These are phyloP conservation scores for Matsumurasca onukii DNA, from an alignment of 1,140 invertebrate genomes.

Conservation along the genomic window DNA sequence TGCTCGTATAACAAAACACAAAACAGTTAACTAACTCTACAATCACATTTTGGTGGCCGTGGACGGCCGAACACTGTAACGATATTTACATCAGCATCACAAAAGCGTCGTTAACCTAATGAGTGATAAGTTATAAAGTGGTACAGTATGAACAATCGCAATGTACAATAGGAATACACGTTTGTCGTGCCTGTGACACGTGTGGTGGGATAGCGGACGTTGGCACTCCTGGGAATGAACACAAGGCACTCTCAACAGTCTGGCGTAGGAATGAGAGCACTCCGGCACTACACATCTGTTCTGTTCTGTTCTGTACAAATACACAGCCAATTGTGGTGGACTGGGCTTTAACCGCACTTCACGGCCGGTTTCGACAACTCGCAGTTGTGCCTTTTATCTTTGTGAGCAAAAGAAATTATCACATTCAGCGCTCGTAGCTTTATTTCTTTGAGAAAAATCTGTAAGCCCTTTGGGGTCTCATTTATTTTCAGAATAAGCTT, in stretches of 20 bases:
- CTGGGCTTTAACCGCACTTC: neutral
- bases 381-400: too few species aligned
- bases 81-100: slow-evolving; percentile 25
- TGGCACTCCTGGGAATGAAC: slow-evolving; percentile 17
- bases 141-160: slow-evolving; percentile 28
- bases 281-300: too few species aligned
- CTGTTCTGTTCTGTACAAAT: slow-evolving; percentile 19
- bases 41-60: slow-evolving; percentile 26
- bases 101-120: slow-evolving; percentile 29
- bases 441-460: too few species aligned
- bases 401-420: too few species aligned
- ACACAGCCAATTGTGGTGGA: neutral
- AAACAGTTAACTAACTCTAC: slow-evolving; percentile 26
- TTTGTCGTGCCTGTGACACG: slow-evolving; percentile 5
- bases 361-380: neutral
- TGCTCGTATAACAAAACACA: slow-evolving; percentile 29
- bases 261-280: too few species aligned
- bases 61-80: neutral
- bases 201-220: slow-evolving; percentile 3
- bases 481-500: too few species aligned
- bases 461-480: too few species aligned
- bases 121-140: slow-evolving; percentile 28
- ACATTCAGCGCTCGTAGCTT: too few species aligned
- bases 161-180: slow-evolving; percentile 23
- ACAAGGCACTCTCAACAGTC: neutral